Percentiles rank a stretch among this genome's conserved stretches.
Conservation (phyloP, 2,113 vertebrate species). For the Sardina pilchardus region DNA sequence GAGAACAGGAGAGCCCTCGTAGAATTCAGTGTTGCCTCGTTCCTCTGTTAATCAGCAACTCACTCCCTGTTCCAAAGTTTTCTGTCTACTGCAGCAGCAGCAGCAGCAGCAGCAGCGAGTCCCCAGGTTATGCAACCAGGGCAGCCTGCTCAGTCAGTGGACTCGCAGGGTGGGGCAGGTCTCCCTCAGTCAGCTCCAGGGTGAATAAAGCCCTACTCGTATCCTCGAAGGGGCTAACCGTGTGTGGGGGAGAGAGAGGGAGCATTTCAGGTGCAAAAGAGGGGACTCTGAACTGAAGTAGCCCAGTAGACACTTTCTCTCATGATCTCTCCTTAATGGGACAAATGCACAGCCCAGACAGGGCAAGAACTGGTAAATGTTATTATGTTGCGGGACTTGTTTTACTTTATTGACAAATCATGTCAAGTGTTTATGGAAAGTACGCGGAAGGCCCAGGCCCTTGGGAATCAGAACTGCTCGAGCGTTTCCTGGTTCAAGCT, state of each 20-base stretch:
- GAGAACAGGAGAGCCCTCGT: background rate
- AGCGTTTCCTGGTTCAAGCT: background rate
- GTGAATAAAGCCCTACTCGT: background rate
- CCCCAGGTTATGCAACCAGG: background rate
- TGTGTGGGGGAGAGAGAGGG: background rate
- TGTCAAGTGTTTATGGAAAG: background rate
- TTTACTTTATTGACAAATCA: background rate
- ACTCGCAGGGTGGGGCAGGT: background rate
- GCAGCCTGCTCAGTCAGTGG: background rate
- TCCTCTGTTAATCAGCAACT: background rate
- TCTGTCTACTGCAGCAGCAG: background rate
- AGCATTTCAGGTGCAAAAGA: background rate
- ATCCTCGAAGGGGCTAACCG: background rate
- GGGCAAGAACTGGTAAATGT: background rate
- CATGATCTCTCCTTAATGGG: background rate
- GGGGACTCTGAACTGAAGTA: background rate
- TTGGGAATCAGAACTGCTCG: background rate
- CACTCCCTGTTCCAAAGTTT: background rate
- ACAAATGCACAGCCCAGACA: background rate
- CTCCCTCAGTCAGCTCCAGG: background rate
- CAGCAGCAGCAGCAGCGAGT: background rate
- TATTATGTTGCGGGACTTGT: background rate
- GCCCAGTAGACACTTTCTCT: background rate
- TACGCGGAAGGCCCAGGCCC: background rate
- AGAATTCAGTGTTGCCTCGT: background rate